These are phyloP conservation scores for Panulirus ornatus DNA, from an alignment of 1,140 invertebrate genomes.

Conservation along the genomic window DNA sequence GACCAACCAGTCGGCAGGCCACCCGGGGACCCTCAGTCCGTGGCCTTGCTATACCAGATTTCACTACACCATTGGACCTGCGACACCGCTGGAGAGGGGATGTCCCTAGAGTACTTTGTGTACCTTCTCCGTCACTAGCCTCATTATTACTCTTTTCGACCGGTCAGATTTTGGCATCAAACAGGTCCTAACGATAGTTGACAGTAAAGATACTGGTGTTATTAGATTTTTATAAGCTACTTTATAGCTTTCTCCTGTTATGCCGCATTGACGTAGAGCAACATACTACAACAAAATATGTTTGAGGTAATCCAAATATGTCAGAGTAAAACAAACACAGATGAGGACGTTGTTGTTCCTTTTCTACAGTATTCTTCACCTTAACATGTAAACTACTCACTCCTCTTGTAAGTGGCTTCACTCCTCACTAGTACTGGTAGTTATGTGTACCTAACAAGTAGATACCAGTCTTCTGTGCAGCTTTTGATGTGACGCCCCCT, in stretches of 20 bases:
- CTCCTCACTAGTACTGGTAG: constrained; percentile 62
- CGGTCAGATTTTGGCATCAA: background rate
- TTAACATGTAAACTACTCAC: constrained; percentile 45
- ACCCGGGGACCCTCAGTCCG: constrained; percentile 27
- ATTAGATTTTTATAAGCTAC: background rate
- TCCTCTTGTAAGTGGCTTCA: constrained; percentile 59
- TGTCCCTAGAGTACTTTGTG: background rate
- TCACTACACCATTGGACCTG: constrained; percentile 18
- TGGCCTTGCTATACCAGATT: background rate
- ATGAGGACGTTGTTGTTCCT: constrained; percentile 70
- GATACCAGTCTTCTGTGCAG: constrained; percentile 38
- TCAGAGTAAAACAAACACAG: constrained; percentile 50
- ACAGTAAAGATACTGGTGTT: background rate
- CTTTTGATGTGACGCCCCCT: constrained; percentile 60
- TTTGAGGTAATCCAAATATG: constrained; percentile 9
- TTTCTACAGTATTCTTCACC: constrained; percentile 47
- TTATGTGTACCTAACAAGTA: constrained; percentile 61
- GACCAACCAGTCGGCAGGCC: constrained; percentile 20
- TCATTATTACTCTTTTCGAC: background rate
- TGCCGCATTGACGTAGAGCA: constrained; percentile 10
- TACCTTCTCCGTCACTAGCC: background rate
- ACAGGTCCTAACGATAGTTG: background rate
- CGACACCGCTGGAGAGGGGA: background rate
- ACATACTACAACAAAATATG: background rate
- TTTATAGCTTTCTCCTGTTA: constrained; percentile 9